Evolutionary conservation across 2,888 invertebrate genomes (phyloP).

Genomic region (Diarsia brunnea): DNA sequence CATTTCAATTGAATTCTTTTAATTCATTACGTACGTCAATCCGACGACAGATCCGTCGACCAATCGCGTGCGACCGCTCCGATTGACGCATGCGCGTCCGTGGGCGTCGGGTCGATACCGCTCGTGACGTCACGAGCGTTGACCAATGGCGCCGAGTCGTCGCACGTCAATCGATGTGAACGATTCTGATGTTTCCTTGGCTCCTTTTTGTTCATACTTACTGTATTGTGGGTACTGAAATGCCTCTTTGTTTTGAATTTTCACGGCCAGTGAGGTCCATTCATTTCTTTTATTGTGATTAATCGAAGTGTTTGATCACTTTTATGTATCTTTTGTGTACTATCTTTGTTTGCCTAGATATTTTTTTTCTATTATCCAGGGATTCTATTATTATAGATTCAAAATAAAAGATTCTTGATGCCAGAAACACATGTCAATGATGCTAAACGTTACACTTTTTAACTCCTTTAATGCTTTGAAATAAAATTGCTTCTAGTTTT

Average conservation of each 20-base stretch:
- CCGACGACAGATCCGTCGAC: conserved; percentile 71
- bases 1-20: conserved; percentile 69
- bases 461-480: neutral
- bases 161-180: conserved; percentile 87
- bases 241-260: conserved; percentile 64
- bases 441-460: neutral
- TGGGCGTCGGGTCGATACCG: conserved; percentile 87
- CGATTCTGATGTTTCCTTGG: conserved; percentile 72
- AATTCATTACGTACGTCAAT: conserved; percentile 76
- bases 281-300: conserved; percentile 31
- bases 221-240: conserved; percentile 68
- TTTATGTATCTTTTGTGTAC: neutral
- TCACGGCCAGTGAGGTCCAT: conserved; percentile 71
- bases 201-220: conserved; percentile 66
- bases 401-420: neutral
- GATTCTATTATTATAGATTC: neutral
- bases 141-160: conserved; percentile 86
- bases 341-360: neutral
- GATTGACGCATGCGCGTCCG: conserved; percentile 85
- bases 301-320: neutral
- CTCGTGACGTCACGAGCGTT: conserved; percentile 84
- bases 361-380: neutral
- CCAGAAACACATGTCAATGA: neutral
- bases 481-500: neutral
- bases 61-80: conserved; percentile 77